Conservation (phyloP, 2,888 invertebrate genomes). For the Idaea aversata region DNA sequence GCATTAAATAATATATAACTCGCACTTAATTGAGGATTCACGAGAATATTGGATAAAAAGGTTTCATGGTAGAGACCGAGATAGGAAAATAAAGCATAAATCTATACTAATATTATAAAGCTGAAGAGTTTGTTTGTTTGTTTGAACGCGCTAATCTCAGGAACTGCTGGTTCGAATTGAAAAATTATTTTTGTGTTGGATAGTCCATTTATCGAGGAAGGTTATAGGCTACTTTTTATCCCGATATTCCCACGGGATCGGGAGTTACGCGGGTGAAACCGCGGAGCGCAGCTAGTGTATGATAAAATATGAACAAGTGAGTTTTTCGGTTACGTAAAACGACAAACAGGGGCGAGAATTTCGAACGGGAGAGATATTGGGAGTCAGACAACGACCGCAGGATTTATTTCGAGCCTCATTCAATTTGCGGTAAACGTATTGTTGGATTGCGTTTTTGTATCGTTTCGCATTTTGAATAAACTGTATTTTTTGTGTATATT, state of each 20-base stretch:
- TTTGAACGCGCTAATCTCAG: too few species aligned
- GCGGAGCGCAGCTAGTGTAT: too few species aligned
- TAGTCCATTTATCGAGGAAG: too few species aligned
- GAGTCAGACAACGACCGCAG: constrained; percentile 71
- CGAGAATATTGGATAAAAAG: constrained; percentile 3
- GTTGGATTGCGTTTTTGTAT: constrained; percentile 68
- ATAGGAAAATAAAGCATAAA: constrained; percentile 24
- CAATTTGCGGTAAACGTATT: constrained; percentile 76
- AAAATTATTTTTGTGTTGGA: too few species aligned
- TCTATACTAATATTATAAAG: too few species aligned
- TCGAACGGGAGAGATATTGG: constrained; percentile 62
- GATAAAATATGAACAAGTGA: constrained; percentile 37
- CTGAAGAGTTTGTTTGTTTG: too few species aligned
- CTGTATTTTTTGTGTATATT: constrained; percentile 40
- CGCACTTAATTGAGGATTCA: constrained; percentile 9
- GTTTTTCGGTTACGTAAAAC: constrained; percentile 56
- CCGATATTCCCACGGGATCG: too few species aligned
- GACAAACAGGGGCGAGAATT: constrained; percentile 68
- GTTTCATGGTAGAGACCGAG: constrained; percentile 5
- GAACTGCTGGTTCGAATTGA: too few species aligned
- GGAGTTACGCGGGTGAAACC: too few species aligned
- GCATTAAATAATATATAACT: constrained; percentile 12
- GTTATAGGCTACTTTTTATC: too few species aligned
- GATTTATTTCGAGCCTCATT: constrained; percentile 76
- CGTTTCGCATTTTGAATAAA: constrained; percentile 49